Evolutionary conservation across 2,113 vertebrate genomes (phyloP).

Genomic region (Syrmaticus mikado): DNA sequence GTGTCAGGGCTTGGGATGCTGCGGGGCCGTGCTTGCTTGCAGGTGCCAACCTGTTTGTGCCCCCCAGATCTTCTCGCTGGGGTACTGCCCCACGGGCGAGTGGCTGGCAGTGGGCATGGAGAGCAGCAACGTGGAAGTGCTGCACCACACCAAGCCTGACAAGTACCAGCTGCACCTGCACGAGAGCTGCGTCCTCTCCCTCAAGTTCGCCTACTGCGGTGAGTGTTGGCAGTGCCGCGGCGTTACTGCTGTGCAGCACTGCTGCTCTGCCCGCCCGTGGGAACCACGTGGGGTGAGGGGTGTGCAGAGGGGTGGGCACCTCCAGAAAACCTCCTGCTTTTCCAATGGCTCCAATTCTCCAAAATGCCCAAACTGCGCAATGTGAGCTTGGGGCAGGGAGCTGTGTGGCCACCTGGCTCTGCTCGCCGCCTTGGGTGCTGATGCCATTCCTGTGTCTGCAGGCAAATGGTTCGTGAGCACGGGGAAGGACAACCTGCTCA

Average conservation of each 20-base stretch:
- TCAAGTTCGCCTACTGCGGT: constrained; percentile 98
- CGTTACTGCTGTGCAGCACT: too few species aligned
- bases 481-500: constrained; percentile 97
- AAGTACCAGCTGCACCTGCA: constrained; percentile 98
- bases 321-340: rapidly evolving
- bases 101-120: constrained; percentile 98
- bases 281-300: too few species aligned
- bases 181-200: constrained; percentile 96
- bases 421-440: rapidly evolving
- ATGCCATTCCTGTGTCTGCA: neutral
- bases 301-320: rapidly evolving
- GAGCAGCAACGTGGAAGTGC: constrained; percentile 97
- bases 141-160: constrained; percentile 96
- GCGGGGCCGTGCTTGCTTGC: too few species aligned
- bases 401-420: rapidly evolving
- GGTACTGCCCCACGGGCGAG: constrained; percentile 96
- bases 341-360: neutral
- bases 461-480: constrained; percentile 99
- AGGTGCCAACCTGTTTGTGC: neutral
- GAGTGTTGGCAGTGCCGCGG: constrained; percentile 25
- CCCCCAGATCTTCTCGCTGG: constrained; percentile 92
- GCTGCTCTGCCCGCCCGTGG: too few species aligned
- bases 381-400: neutral
- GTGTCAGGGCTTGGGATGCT: too few species aligned
- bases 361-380: rapidly evolving